A percentile compares a stretch with the other conserved stretches of the same genome.
phyloP scores from a whole-genome alignment of 1,140 invertebrate genomes.

The Hylyphantes graminicola region DNA sequence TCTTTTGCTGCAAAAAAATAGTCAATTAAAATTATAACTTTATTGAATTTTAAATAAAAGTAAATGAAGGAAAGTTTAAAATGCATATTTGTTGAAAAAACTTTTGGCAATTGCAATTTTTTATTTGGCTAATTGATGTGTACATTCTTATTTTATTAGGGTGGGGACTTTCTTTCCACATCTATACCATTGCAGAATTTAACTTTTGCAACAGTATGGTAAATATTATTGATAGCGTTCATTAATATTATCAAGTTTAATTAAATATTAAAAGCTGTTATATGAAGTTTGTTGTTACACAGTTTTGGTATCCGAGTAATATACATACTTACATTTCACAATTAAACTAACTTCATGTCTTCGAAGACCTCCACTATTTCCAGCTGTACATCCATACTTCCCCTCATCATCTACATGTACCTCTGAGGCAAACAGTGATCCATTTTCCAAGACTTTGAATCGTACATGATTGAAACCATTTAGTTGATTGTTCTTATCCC shows the following conservation, averaged over 20 bases:
- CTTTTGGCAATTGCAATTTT: too few relatives aligned
- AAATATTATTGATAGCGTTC: too few relatives aligned
- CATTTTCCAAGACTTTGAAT: conserved; percentile 82
- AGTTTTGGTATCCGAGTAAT: neutral
- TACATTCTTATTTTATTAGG: too few relatives aligned
- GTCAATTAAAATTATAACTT: neutral
- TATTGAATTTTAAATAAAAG: neutral
- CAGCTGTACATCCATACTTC: conserved; percentile 89
- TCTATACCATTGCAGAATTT: too few relatives aligned
- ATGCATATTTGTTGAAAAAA: too few relatives aligned
- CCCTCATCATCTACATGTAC: conserved; percentile 83
- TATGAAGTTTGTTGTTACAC: too few relatives aligned
- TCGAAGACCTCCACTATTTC: conserved; percentile 88
- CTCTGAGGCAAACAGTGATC: conserved; percentile 81
- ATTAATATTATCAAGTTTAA: too few relatives aligned
- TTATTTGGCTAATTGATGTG: neutral
- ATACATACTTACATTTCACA: conserved; percentile 74
- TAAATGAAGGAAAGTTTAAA: neutral
- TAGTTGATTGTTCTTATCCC: conserved; percentile 85
- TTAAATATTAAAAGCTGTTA: too few relatives aligned
- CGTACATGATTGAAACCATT: conserved; percentile 75
- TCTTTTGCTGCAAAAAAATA: conserved; percentile 16
- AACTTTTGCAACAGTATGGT: too few relatives aligned
- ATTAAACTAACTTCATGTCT: conserved; percentile 82
- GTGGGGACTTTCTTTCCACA: too few relatives aligned